A percentile compares a stretch with the other conserved stretches of the same genome.
phyloP scores from a whole-genome alignment of 2,888 invertebrate genomes.

The Leucozona laternaria region DNA sequence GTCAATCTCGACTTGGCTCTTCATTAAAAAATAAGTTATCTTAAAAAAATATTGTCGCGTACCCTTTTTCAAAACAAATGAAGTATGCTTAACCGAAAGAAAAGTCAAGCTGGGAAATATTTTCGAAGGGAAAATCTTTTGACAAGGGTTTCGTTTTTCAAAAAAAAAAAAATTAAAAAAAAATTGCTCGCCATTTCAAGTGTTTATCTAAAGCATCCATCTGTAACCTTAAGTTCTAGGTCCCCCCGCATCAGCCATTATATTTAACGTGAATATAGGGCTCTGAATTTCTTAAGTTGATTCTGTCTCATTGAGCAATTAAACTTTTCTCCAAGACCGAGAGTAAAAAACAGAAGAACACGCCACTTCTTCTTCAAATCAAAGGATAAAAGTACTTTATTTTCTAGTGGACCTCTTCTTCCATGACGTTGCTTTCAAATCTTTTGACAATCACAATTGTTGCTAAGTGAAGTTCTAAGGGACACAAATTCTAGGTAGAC shows the following conservation, averaged over 20 bases:
- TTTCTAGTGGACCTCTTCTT: constrained; percentile 51
- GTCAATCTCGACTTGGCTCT: neutral
- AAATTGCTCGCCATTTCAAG: constrained; percentile 7
- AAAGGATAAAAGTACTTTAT: constrained; percentile 60
- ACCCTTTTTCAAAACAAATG: constrained; percentile 19
- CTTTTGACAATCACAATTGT: constrained; percentile 64
- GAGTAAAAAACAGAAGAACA: constrained; percentile 25
- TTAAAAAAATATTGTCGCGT: neutral
- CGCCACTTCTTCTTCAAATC: constrained; percentile 58
- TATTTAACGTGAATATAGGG: constrained; percentile 19
- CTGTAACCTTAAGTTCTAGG: constrained; percentile 5
- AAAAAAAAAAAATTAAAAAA: neutral
- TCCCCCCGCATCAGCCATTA: neutral
- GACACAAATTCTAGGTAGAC: neutral
- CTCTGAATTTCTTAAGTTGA: constrained; percentile 38
- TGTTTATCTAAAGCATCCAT: constrained; percentile 23
- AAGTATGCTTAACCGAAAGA: neutral
- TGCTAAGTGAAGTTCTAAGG: constrained; percentile 38
- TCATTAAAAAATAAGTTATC: neutral
- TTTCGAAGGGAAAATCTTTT: neutral
- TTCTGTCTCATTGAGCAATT: constrained; percentile 71
- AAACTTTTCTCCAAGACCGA: constrained; percentile 36
- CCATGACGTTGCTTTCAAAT: constrained; percentile 58
- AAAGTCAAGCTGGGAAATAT: constrained; percentile 1
- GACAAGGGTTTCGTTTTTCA: constrained; percentile 2